Percentiles rank a stretch among this genome's conserved stretches.
Conservation (phyloP, 2,113 vertebrate species). For the Tympanuchus pallidicinctus region DNA sequence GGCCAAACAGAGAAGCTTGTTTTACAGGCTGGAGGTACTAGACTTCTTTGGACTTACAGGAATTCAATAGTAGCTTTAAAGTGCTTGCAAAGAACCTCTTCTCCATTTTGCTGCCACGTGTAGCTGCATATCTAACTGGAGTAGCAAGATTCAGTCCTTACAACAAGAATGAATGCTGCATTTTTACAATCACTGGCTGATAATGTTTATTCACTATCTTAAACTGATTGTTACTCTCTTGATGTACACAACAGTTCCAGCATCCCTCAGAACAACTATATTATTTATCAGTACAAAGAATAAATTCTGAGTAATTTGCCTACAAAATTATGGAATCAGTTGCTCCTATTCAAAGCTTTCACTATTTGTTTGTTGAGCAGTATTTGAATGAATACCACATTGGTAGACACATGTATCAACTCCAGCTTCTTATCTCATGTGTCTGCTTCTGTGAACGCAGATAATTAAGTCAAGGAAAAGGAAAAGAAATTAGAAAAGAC, state of each 20-base stretch:
- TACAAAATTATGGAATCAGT: background rate
- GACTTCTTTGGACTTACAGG: constrained; percentile 67
- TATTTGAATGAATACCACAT: background rate
- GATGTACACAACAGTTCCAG: background rate
- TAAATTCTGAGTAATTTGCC: background rate
- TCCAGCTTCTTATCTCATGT: background rate
- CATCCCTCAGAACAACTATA: background rate
- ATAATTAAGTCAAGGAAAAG: background rate
- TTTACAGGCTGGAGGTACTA: constrained; percentile 67
- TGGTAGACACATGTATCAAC: background rate
- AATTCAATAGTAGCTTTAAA: constrained; percentile 54
- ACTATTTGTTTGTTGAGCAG: background rate
- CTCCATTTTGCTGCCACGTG: background rate
- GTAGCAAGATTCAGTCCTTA: background rate
- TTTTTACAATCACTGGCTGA: background rate
- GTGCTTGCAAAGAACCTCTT: constrained; percentile 44
- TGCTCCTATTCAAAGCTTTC: background rate
- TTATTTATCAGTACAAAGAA: background rate
- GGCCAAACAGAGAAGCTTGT: constrained; percentile 75
- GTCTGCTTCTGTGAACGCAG: background rate
- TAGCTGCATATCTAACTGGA: background rate
- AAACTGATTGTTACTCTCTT: background rate
- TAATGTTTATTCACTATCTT: no score
- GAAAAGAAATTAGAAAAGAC: background rate
- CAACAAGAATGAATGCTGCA: background rate